Base-by-base conservation (phyloP, 2,888 invertebrate genomes). In the Torymus tubicola region DNA sequence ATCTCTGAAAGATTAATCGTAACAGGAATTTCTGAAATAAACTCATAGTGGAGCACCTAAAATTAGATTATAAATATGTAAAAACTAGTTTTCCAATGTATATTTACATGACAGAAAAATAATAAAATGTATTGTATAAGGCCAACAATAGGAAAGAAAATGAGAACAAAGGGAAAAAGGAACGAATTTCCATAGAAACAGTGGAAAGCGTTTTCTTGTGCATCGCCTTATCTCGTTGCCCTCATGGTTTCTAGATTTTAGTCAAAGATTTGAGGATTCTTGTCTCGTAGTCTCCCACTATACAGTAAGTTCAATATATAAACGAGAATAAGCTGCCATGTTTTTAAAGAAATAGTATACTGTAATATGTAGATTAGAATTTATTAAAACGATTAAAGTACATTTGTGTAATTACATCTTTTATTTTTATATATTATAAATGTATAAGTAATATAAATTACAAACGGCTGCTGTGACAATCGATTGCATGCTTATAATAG, bases 21-120 rank as follows among this genome's bases (percentile, higher is more conserved):
- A 21, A 21, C 21, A 21, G 21, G 21, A 21, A 21, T 21, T 21
- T 21, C 21, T 21, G 21, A 31, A 31, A 31, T 31, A 31, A 5
- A 31, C 31, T 31, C 31, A 31, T 31, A 31, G 31, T 31, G 4
- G 31, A 31, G 31, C 31, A 31, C 4, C 31, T 31, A 31, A 63
- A 63, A 67, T 53, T 68, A 55, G 53, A 55, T 68, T 21, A 68
- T 68, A 55, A 24, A 68, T 68, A 55, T 68, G 53, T 68, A 68
- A 13, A 55, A 68, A 53, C 55, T 68, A 55, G 14, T 18, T 12
- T 13, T 31, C 31, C 31, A 31, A 42, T 5, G 50, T 42, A 31
- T 31, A 31, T 31, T 31, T 31, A 31, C 5, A 31, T 31, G 31
- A 31, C 31, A 31, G 31, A 31, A 31, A 31, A 31, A 31, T 31